Evolutionary conservation across 2,113 vertebrate species (phyloP), one percentile per base, ranked within the genome.

Genomic region (Chaetura pelagica): DNA sequence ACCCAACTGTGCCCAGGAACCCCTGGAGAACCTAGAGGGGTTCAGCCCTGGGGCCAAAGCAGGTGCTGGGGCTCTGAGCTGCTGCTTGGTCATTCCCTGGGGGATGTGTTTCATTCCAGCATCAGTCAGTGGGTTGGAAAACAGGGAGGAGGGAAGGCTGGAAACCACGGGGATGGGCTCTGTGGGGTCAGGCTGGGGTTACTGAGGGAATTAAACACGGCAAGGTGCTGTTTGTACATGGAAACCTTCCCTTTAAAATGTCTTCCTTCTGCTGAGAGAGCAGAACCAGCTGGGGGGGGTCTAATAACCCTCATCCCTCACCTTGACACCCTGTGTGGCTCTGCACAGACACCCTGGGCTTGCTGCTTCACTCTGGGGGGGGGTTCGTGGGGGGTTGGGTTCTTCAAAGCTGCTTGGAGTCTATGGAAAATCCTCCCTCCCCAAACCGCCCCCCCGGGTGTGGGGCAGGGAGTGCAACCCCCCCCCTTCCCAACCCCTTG

Each of bases 1-100:
- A 57, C 44, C 17, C 38, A 21, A 2, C 58, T 54, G 29, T n/a
- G 20, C 23, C 0, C 1, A 7, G 0, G 10, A 46, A 11, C 19
- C 8, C 27, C 24, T 1, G 12, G 1, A 19, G 16, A 46, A 46
- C 46, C 19, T 19, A 6, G 19, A 17, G 46, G 46, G 3, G 14
- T 12, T 42, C 40, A 42, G 40, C 40, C 40, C 40, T 12, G 40
- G 40, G 40, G 40, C 40, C 40, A 42, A 42, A 14, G 40, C 40
- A 42, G 40, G 40, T 42, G 11, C 11, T 42, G 40, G 40, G 40
- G 40, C 40, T 42, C 40, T 42, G 40, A 42, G 40, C 7, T 0
- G 2, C 7, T 2, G 1, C 7, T 71, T 8, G 4, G 24, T 46
- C 63, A 18, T 52, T 62, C 74, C 35, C 7, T 30, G 69, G 35